Percentiles rank a stretch among this genome's conserved stretches.
Conservation (phyloP, 2,888 invertebrate genomes). For the Caenorhabditis uteleia region DNA sequence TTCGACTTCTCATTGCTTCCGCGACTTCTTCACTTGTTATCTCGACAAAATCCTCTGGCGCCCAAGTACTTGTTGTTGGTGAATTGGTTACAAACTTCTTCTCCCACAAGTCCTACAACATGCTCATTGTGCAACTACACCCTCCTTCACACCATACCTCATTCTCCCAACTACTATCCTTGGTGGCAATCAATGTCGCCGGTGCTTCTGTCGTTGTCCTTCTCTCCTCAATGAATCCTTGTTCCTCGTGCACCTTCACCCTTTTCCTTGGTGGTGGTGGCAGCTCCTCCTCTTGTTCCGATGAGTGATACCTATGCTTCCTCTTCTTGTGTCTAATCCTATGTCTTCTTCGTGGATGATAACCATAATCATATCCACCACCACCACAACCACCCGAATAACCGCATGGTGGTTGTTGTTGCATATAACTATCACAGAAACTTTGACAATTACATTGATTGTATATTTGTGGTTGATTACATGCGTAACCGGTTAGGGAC, state of each 20-base stretch:
- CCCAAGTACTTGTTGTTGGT: not conserved
- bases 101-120: conserved; percentile 47
- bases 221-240: conserved; percentile 35
- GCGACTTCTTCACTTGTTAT: conserved; percentile 40
- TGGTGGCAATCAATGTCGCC: not conserved
- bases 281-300: conserved; percentile 27
- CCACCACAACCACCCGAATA: conserved; percentile 17
- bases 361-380: conserved; percentile 5
- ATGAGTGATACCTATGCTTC: conserved; percentile 24
- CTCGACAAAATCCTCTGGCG: conserved; percentile 44
- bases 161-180: conserved; percentile 29
- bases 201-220: conserved; percentile 2
- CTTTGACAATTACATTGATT: conserved; percentile 46
- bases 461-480: conserved; percentile 48
- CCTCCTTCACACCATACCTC: too few species aligned
- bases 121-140: too few species aligned
- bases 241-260: conserved; percentile 3
- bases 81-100: conserved; percentile 42
- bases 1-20: conserved; percentile 7
- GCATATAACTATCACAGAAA: conserved; percentile 38
- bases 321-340: conserved; percentile 21
- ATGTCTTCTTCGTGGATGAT: conserved; percentile 22
- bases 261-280: conserved; percentile 19
- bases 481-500: conserved; percentile 45
- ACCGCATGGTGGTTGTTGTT: conserved; percentile 17